These are phyloP conservation scores for Callitettix versicolor DNA, from an alignment of 1,140 invertebrate genomes.

Conservation along the genomic window DNA sequence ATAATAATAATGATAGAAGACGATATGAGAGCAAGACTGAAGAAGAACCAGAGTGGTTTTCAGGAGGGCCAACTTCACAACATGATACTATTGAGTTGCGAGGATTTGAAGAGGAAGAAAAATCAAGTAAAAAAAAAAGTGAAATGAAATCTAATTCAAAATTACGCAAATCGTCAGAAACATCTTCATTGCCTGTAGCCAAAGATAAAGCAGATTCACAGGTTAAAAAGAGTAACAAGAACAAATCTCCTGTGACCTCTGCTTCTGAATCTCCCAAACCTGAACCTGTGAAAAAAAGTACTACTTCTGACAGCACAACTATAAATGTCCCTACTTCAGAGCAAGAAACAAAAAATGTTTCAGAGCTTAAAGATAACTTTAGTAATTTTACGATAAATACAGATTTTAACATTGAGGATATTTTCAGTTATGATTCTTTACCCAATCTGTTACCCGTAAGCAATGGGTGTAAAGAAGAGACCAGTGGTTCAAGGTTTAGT, in stretches of 20 bases:
- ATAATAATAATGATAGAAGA: slow-evolving; percentile 35
- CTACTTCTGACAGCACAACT: too few species aligned
- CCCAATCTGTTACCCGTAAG: slow-evolving; percentile 40
- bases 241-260: too few species aligned
- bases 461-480: slow-evolving; percentile 35
- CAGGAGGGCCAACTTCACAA: slow-evolving; percentile 75
- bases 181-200: too few species aligned
- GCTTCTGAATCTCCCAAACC: too few species aligned
- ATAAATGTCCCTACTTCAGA: too few species aligned
- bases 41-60: slow-evolving; percentile 53
- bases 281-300: too few species aligned
- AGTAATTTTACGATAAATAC: too few species aligned
- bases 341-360: too few species aligned
- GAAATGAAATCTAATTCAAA: background rate
- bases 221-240: too few species aligned
- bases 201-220: too few species aligned
- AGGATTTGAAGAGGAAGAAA: slow-evolving; percentile 71
- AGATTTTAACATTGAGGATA: slow-evolving; percentile 56
- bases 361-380: too few species aligned
- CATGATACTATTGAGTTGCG: slow-evolving; percentile 85
- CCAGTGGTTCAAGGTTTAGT: slow-evolving; percentile 47
- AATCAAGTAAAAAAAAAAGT: background rate
- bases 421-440: slow-evolving; percentile 12
- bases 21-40: slow-evolving; percentile 33
- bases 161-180: too few species aligned